Base-by-base conservation (phyloP, 2,113 vertebrate genomes). In the Callipepla californica region DNA sequence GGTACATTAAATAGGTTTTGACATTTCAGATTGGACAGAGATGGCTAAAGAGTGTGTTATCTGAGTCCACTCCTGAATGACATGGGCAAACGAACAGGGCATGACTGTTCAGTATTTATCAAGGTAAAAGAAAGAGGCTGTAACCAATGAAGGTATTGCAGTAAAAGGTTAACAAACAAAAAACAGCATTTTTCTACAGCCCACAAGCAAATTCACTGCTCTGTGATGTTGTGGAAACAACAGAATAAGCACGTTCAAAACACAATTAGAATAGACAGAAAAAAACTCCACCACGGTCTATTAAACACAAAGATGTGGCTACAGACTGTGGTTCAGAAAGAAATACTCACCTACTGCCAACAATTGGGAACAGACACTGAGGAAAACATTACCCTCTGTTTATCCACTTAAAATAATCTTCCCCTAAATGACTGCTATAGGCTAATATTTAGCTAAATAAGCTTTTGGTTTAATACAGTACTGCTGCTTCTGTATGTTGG, bases 211-310 rank as follows among this genome's bases (percentile, higher is more conserved):
- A 93, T 90, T 88, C 65, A 23, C 51, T 95, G 85, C 73, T 76
- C 85, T 80, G 73, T 80, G 76, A 96, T 57, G 79, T 70, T 91
- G 85, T 67, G 80, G 76, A 95, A 94, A 85, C 72, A 96, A 90
- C 68, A 70, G 68, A 42, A 75, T 48, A 95, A 96, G 85, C 90
- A 51, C 92, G 75, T 92, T 94, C 85, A 92, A 93, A 94, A 94
- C 63, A 68, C 85, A 96, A 89, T 87, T 91, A 89, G 81, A 93
- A 95, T 74, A 95, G 94, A 91, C 59, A 83, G 87, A 86, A 92
- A 53, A 91, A 90, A 90, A 78, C 38, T 77, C 65, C 0, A 28
- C 80, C 57, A 86, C 2, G 18, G 72, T 90, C 61, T 93, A 28
- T 88, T 94, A 95, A 88, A 88, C 68, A 92, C 90, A 92, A 90